Evolutionary conservation across 2,797 vertebrate genomes (phyloP).

Genomic region (Aulostomus chinensis): DNA sequence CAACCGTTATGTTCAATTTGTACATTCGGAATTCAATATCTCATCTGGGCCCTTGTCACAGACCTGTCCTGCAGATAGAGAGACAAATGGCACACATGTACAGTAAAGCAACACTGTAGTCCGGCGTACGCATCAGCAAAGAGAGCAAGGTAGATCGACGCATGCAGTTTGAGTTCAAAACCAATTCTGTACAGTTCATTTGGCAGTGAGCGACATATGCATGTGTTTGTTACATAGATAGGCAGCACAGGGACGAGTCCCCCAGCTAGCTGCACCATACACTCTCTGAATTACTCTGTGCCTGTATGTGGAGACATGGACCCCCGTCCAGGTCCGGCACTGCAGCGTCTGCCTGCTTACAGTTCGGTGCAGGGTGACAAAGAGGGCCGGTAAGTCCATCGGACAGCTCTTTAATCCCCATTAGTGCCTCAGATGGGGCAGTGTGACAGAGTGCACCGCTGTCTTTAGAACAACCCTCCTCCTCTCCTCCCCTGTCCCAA

Average conservation of each 20-base stretch:
- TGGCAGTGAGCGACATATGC: slow-evolving; percentile 78
- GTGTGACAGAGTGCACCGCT: slow-evolving; percentile 43
- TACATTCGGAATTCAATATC: slow-evolving; percentile 66
- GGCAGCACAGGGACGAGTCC: slow-evolving; percentile 49
- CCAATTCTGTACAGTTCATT: slow-evolving; percentile 67
- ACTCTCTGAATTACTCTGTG: slow-evolving; percentile 42
- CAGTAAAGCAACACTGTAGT: slow-evolving; percentile 68
- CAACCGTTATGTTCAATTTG: slow-evolving; percentile 57
- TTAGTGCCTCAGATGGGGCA: slow-evolving; percentile 52
- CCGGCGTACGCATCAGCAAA: slow-evolving; percentile 61
- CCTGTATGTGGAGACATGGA: slow-evolving; percentile 36
- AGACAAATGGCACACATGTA: slow-evolving; percentile 63
- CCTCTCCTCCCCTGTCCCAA: slow-evolving; percentile 41
- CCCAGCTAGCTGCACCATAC: slow-evolving; percentile 15
- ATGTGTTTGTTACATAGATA: slow-evolving; percentile 59
- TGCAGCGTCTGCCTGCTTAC: slow-evolving; percentile 29
- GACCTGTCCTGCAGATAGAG: slow-evolving; percentile 44
- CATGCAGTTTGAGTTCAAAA: slow-evolving; percentile 75
- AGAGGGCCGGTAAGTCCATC: slow-evolving; percentile 52
- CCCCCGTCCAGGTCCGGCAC: slow-evolving; percentile 28
- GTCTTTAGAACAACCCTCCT: slow-evolving; percentile 49
- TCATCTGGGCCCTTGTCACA: slow-evolving; percentile 17
- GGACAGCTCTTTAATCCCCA: slow-evolving; percentile 67
- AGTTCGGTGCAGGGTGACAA: slow-evolving; percentile 45
- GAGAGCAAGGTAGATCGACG: slow-evolving; percentile 67